These are phyloP conservation scores for Phorcus lineatus DNA, from an alignment of 2,888 invertebrate genomes.

Conservation along the genomic window DNA sequence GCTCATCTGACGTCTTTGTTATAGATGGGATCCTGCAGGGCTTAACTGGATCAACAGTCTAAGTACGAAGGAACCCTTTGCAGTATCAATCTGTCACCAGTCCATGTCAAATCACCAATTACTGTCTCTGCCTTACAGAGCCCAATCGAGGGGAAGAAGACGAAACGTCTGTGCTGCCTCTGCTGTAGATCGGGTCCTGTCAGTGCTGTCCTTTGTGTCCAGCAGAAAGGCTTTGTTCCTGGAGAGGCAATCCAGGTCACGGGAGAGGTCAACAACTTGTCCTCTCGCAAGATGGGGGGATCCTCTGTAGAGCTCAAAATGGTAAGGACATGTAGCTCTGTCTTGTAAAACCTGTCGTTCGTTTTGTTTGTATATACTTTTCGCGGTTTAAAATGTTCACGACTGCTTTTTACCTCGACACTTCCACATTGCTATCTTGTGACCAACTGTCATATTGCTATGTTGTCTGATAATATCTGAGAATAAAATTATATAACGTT, in stretches of 20 bases:
- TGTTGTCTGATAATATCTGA: too few relatives aligned
- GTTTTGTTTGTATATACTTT: neutral
- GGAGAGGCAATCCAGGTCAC: constrained; percentile 93
- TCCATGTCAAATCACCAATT: neutral
- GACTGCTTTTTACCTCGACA: too few relatives aligned
- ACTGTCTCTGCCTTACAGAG: constrained; percentile 36
- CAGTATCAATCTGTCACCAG: too few relatives aligned
- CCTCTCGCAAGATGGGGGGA: constrained; percentile 88
- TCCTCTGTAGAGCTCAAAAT: constrained; percentile 91
- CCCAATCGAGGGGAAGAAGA: constrained; percentile 81
- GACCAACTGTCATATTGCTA: too few relatives aligned
- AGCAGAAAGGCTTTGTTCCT: constrained; percentile 94
- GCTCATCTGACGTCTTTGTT: too few relatives aligned
- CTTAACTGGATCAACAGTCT: too few relatives aligned
- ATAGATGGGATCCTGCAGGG: too few relatives aligned
- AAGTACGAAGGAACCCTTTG: too few relatives aligned
- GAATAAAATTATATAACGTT: too few relatives aligned
- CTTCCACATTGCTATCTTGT: too few relatives aligned
- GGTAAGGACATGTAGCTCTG: constrained; percentile 70
- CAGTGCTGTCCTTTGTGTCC: constrained; percentile 88
- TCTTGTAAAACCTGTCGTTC: neutral
- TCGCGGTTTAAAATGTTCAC: too few relatives aligned
- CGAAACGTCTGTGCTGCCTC: constrained; percentile 79
- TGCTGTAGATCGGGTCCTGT: constrained; percentile 85
- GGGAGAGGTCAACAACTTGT: constrained; percentile 89